These are phyloP conservation scores for Drosophila kambysellisi DNA, from an alignment of 2,888 invertebrate genomes.

Conservation along the genomic window DNA sequence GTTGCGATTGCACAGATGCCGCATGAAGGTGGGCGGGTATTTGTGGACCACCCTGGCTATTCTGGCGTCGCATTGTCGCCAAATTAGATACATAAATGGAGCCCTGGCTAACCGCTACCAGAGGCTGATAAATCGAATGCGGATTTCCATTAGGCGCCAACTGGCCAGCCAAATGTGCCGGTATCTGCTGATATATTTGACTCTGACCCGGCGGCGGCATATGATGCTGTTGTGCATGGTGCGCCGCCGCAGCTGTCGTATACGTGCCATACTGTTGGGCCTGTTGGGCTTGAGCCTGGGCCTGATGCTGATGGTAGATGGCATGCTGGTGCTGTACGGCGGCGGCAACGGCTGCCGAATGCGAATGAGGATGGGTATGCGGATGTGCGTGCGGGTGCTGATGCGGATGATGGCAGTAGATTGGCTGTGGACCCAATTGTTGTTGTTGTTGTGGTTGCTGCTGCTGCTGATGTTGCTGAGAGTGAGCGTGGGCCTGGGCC, in stretches of 20 bases:
- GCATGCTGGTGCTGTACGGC: conserved; percentile 86
- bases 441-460: conserved; percentile 69
- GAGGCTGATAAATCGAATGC: conserved; percentile 84
- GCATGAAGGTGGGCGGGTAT: conserved; percentile 77
- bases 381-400: conserved; percentile 83
- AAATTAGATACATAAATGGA: conserved; percentile 83
- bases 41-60: conserved; percentile 80
- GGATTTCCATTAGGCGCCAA: conserved; percentile 82
- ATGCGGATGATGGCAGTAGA: conserved; percentile 86
- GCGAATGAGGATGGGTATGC: conserved; percentile 83
- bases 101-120: conserved; percentile 81
- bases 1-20: conserved; percentile 60
- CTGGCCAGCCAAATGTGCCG: conserved; percentile 80
- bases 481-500: conserved; percentile 52
- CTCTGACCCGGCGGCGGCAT: conserved; percentile 82
- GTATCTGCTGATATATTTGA: conserved; percentile 85
- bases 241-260: conserved; percentile 70
- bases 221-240: conserved; percentile 80
- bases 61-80: conserved; percentile 84
- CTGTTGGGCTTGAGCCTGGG: conserved; percentile 42
- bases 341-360: conserved; percentile 86
- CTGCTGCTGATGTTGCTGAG: conserved; percentile 47
- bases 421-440: conserved; percentile 83
- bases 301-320: conserved; percentile 84
- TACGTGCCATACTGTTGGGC: conserved; percentile 83